Percentiles rank a stretch among this genome's conserved stretches.
Evolutionary conservation across 1,140 invertebrate genomes (phyloP).

Genomic region (Macrotrachela quadricornifera): DNA sequence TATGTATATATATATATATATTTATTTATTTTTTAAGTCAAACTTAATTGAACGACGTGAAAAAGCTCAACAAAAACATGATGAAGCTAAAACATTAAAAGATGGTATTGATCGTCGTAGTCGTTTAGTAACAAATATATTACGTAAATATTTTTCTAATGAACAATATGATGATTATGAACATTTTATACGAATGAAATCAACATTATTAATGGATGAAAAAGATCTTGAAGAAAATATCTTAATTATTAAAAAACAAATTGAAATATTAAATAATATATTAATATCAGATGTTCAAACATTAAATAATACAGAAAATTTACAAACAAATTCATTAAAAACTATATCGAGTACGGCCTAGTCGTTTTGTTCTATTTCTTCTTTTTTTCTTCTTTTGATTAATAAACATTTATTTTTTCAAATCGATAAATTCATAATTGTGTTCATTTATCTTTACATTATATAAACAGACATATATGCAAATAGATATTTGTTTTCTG

Average conservation of each 20-base stretch:
- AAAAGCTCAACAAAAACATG: slow-evolving; percentile 51
- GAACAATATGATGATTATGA: slow-evolving; percentile 60
- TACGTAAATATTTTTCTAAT: slow-evolving; percentile 49
- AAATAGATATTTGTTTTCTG: too few species aligned
- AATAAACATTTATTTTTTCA: too few species aligned
- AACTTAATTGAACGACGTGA: slow-evolving; percentile 51
- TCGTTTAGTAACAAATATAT: slow-evolving; percentile 46
- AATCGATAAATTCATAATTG: too few species aligned
- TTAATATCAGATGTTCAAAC: too few species aligned
- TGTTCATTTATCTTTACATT: too few species aligned
- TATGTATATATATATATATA: too few species aligned
- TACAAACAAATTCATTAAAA: too few species aligned
- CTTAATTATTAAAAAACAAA: slow-evolving; percentile 59
- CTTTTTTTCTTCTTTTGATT: too few species aligned
- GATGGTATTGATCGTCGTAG: slow-evolving; percentile 58
- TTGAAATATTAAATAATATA: slow-evolving; percentile 23
- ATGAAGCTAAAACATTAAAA: slow-evolving; percentile 61
- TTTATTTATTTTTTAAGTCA: slow-evolving; percentile 37
- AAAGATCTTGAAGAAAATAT: slow-evolving; percentile 67
- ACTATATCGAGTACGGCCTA: too few species aligned
- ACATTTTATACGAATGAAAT: slow-evolving; percentile 72
- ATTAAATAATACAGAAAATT: too few species aligned
- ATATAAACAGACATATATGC: too few species aligned
- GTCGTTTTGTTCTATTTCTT: too few species aligned
- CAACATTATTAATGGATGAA: slow-evolving; percentile 61